Evolutionary conservation across 92 coral and sea anemone species (phyloP), one percentile per base, ranked within the genome.

Genomic region (Epizoanthus scotinus): DNA sequence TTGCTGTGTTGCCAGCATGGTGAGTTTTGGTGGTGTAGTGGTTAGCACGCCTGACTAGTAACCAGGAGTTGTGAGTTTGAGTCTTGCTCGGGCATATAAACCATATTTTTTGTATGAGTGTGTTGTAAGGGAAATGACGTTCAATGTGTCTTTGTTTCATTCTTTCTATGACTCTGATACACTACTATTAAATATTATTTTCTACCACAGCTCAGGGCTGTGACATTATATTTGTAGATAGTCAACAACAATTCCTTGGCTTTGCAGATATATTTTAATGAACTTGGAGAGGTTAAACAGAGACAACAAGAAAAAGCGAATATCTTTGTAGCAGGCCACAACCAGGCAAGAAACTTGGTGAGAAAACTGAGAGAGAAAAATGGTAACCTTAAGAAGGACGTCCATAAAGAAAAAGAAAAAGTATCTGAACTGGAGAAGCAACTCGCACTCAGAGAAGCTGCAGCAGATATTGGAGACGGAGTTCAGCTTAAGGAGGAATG

Each of bases 321-420:
- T 61, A 60, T 52, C 10, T 38, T 87, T 25, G 78, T 85, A 29
- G 55, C 60, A 56, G 94, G 90, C 18, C 92, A 92, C 70, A 87
- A 89, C 28, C 86, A 81, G 50, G 97, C 97, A 2, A 90, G 77
- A 65, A 87, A 90, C 15, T 87, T 87, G 29, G 92, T 92, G 49
- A 85, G 57, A 68, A 87, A 87, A 20, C 86, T 92, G 62, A 65
- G 94, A 63, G 89, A 86, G 24, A 91, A 83, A 53, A 89, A 85
- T 64, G 57, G 73, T 20, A 67, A 72, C 57, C 71, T 92, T 15
- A 87, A 87, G 78, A 69, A 73, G 61, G 90, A 90, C 8, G 72
- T 92, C 10, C 75, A 72, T 38, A 50, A 28, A 60, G 91, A 67
- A 27, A 77, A 66, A 25, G 64, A 67, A 20, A 85, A 78, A 71